Evolutionary conservation across 2,113 vertebrate species (phyloP).

Genomic region (Crotalus helleri): DNA sequence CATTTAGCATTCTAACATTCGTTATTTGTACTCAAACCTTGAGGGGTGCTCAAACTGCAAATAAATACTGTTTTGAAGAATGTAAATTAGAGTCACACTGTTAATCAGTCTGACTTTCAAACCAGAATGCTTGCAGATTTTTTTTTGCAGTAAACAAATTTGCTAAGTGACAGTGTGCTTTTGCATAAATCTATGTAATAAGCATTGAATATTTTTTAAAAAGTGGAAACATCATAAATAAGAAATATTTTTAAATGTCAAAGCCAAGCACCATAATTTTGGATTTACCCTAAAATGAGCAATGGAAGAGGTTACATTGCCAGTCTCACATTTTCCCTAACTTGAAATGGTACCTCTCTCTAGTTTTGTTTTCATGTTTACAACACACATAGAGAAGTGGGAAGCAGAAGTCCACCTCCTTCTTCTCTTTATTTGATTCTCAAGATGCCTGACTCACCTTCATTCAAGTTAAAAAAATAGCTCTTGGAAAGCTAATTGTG

Average conservation of each 20-base stretch:
- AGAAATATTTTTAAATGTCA: neutral
- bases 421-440: neutral
- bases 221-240: neutral
- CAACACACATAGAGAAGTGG: neutral
- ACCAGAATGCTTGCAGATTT: neutral
- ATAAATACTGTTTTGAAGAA: neutral
- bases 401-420: neutral
- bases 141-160: neutral
- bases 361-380: neutral
- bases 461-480: neutral
- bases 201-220: neutral
- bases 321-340: neutral
- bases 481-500: neutral
- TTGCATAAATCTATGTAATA: neutral
- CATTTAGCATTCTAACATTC: slow-evolving; percentile 8
- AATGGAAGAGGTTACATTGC: neutral
- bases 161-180: neutral
- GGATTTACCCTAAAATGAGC: neutral
- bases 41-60: slow-evolving; percentile 11
- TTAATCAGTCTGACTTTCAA: slow-evolving; percentile 21
- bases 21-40: slow-evolving; percentile 46
- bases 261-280: neutral
- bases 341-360: neutral
- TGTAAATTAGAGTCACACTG: neutral
- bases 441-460: neutral